Evolutionary conservation across 2,797 vertebrate species (phyloP).

Genomic region (Aratinga solstitialis): DNA sequence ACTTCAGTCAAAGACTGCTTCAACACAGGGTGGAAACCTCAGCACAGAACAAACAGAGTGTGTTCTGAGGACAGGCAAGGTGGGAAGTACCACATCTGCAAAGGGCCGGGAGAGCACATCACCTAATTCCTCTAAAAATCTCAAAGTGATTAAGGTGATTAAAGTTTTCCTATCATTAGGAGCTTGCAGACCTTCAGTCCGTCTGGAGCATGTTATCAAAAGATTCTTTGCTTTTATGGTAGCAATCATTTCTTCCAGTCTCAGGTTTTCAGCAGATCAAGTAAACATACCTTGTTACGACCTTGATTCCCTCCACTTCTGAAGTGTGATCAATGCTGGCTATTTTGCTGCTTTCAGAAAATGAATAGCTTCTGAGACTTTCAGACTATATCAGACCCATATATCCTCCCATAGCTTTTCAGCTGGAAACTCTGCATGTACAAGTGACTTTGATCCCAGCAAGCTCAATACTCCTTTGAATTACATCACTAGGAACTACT

Average conservation of each 20-base stretch:
- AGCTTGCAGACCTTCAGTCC: not conserved
- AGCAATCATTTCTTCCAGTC: not conserved
- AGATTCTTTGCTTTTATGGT: not conserved
- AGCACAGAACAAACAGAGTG: not conserved
- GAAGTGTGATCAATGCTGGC: not conserved
- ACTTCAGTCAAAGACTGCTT: not conserved
- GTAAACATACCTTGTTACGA: not conserved
- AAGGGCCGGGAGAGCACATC: not conserved
- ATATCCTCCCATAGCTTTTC: not conserved
- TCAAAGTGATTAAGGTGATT: not conserved
- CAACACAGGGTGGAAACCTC: not conserved
- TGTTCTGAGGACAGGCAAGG: not conserved
- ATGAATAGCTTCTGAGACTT: not conserved
- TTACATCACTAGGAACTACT: not conserved
- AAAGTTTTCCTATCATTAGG: not conserved
- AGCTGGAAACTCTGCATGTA: not conserved
- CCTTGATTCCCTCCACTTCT: not conserved
- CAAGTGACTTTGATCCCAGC: constrained; percentile 3
- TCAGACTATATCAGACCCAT: not conserved
- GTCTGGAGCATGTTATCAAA: not conserved
- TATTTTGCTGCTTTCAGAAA: not conserved
- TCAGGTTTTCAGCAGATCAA: not conserved
- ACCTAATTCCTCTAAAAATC: not conserved
- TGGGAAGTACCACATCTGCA: not conserved
- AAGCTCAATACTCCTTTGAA: constrained; percentile 36